Evolutionary conservation across 2,113 vertebrate species (phyloP).

Genomic region (Peromyscus leucopus): DNA sequence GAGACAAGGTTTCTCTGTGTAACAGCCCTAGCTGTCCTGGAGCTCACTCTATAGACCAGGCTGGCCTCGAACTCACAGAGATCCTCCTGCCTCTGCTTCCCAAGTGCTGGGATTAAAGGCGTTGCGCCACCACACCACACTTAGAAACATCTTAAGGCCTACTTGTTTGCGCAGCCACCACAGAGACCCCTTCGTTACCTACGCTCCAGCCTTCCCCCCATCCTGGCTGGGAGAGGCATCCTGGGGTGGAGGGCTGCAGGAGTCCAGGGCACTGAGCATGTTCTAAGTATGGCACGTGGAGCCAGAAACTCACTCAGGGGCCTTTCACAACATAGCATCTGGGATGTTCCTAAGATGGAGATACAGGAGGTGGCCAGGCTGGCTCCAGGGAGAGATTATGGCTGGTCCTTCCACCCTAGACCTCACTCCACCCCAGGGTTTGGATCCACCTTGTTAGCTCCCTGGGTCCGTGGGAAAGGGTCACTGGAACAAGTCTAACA

Average conservation of each 20-base stretch:
- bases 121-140: background rate
- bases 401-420: background rate
- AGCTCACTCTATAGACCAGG: background rate
- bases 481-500: background rate
- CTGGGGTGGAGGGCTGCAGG: background rate
- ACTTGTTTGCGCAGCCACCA: background rate
- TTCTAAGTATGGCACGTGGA: background rate
- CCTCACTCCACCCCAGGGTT: background rate
- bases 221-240: background rate
- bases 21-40: background rate
- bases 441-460: background rate
- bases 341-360: accelerated
- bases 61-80: background rate
- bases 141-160: background rate
- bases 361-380: background rate
- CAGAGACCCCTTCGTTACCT: background rate
- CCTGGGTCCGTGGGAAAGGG: accelerated
- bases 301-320: background rate
- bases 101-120: background rate
- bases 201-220: background rate
- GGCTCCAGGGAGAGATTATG: background rate
- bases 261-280: background rate
- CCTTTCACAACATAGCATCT: background rate
- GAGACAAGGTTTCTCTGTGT: background rate
- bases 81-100: background rate